Conservation (phyloP, 2,888 invertebrate species). For the Prosapia bicincta region DNA sequence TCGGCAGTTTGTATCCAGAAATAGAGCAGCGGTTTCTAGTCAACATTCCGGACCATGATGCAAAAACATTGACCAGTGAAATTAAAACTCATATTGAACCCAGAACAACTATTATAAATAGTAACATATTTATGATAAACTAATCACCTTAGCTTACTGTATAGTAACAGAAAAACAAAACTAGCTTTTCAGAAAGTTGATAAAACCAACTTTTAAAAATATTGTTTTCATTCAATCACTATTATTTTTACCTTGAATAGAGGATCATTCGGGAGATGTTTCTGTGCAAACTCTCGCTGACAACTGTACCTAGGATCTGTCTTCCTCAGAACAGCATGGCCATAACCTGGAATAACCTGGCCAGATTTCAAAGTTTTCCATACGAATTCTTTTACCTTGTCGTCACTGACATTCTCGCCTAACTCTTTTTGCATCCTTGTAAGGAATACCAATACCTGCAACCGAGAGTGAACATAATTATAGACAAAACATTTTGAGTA, state of each 20-base stretch:
- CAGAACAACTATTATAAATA: too few relatives aligned
- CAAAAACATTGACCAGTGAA: too few relatives aligned
- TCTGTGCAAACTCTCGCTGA: slow-evolving; percentile 91
- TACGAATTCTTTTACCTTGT: slow-evolving; percentile 92
- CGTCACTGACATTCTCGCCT: slow-evolving; percentile 81
- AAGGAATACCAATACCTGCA: slow-evolving; percentile 87
- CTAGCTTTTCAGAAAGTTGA: too few relatives aligned
- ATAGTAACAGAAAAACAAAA: too few relatives aligned
- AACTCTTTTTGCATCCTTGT: slow-evolving; percentile 84
- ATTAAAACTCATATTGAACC: too few relatives aligned
- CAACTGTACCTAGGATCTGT: slow-evolving; percentile 91
- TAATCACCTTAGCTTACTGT: too few relatives aligned
- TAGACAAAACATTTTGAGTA: not conserved
- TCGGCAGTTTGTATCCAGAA: too few relatives aligned
- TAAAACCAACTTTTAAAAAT: too few relatives aligned
- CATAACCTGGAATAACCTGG: slow-evolving; percentile 96
- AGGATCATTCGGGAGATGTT: slow-evolving; percentile 88
- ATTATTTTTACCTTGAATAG: slow-evolving; percentile 72
- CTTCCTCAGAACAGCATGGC: slow-evolving; percentile 93
- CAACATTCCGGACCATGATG: too few relatives aligned
- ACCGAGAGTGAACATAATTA: slow-evolving; percentile 22
- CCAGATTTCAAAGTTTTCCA: slow-evolving; percentile 96
- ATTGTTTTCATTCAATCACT: too few relatives aligned
- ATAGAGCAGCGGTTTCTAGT: too few relatives aligned
- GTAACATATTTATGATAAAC: too few relatives aligned